phyloP scores from a whole-genome alignment of 2,888 invertebrate genomes.

The Metacarcinus magister region DNA sequence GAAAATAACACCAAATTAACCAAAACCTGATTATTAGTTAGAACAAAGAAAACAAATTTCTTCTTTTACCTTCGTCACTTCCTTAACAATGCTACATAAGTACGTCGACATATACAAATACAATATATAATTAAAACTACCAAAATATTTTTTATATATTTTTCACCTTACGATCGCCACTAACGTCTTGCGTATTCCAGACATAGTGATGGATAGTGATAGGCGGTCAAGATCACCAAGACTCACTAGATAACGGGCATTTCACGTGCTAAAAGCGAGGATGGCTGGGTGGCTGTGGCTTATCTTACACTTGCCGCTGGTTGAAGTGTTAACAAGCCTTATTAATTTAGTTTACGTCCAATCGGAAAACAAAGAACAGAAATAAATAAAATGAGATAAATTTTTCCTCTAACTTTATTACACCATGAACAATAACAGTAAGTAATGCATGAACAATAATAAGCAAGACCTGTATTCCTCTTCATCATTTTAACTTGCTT shows the following conservation, averaged over 20 bases:
- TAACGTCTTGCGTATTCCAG: background rate
- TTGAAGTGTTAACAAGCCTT: background rate
- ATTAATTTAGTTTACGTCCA: background rate
- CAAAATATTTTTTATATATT: background rate
- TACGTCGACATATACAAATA: background rate
- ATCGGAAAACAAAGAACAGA: background rate
- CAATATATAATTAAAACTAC: too few species aligned
- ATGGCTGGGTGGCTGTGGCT: constrained; percentile 3
- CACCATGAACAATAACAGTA: background rate
- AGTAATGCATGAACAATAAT: background rate
- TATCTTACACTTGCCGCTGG: background rate
- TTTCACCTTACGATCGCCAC: background rate
- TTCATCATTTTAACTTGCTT: background rate
- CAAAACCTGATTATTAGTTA: background rate
- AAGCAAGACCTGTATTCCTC: background rate
- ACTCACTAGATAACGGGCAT: background rate
- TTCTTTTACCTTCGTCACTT: background rate
- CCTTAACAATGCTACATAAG: background rate
- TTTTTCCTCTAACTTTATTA: background rate
- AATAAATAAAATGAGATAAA: background rate
- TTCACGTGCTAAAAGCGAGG: background rate
- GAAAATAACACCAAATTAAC: background rate
- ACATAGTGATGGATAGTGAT: background rate
- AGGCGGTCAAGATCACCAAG: background rate
- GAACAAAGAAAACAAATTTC: background rate